A percentile compares a stretch with the other conserved stretches of the same genome.
phyloP scores from a whole-genome alignment of 2,888 invertebrate species.

The Strigamia maritima region DNA sequence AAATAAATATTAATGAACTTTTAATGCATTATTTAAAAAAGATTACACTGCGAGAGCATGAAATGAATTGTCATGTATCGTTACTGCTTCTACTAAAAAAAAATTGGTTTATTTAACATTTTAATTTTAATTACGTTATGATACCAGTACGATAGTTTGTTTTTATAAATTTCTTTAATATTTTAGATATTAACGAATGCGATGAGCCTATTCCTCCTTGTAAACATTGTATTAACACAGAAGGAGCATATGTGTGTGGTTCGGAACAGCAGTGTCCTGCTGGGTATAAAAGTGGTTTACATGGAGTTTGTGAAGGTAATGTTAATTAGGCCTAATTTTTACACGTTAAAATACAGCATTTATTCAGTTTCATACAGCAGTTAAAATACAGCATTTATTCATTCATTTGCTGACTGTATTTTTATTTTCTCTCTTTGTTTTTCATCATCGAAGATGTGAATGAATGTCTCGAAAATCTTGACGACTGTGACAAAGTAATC shows the following conservation, averaged over 20 bases:
- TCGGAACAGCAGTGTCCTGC: constrained; percentile 42
- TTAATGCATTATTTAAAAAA: constrained; percentile 37
- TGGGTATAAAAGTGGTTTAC: constrained; percentile 43
- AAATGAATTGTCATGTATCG: constrained; percentile 45
- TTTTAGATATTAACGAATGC: constrained; percentile 52
- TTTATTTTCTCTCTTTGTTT: background rate
- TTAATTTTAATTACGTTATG: background rate
- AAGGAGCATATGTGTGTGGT: constrained; percentile 47
- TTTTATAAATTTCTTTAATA: background rate
- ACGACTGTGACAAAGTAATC: constrained; percentile 48
- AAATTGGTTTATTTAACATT: constrained; percentile 42
- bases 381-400: background rate
- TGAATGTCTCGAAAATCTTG: constrained; percentile 50
- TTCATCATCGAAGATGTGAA: constrained; percentile 49
- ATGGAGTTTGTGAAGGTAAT: constrained; percentile 35
- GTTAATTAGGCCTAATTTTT: constrained; percentile 5
- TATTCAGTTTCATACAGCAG: too few species aligned
- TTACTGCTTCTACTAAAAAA: too few species aligned
- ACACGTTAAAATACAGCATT: background rate
- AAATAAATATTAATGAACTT: too few species aligned
- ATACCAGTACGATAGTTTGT: background rate
- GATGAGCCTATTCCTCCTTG: constrained; percentile 50
- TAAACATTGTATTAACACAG: constrained; percentile 47
- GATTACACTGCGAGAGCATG: constrained; percentile 38
- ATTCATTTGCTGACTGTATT: background rate